phyloP scores from a whole-genome alignment of 2,113 vertebrate genomes.

The Hippocampus abdominalis region DNA sequence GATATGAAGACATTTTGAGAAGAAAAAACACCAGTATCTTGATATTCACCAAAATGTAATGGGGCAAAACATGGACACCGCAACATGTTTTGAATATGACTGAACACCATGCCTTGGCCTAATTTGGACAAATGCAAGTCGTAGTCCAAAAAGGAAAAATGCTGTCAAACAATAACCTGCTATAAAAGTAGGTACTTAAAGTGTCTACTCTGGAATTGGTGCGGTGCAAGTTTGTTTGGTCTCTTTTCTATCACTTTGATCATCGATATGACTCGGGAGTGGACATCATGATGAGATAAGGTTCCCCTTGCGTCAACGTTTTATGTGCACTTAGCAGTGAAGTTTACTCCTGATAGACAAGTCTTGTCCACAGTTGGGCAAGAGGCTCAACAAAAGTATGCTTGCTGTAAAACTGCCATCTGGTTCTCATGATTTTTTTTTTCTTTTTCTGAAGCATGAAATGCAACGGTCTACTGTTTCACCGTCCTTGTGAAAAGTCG shows the following conservation, averaged over 20 bases:
- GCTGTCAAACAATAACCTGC: neutral
- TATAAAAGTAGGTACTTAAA: neutral
- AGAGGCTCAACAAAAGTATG: conserved; percentile 21
- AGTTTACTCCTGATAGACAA: conserved; percentile 28
- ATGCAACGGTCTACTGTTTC: conserved; percentile 15
- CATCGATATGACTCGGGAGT: neutral
- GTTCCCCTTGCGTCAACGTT: neutral
- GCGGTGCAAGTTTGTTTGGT: neutral
- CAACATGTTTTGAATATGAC: neutral
- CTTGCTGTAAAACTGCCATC: conserved; percentile 43
- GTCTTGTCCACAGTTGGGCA: conserved; percentile 31
- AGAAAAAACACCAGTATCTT: too few relatives aligned
- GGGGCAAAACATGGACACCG: too few relatives aligned
- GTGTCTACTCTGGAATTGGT: neutral
- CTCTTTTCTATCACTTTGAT: neutral
- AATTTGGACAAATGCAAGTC: too few relatives aligned
- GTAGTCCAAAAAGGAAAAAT: too few relatives aligned
- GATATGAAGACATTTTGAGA: neutral
- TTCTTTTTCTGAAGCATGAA: conserved; percentile 17
- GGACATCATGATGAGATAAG: neutral
- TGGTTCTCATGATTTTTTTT: conserved; percentile 40
- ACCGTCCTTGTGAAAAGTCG: conserved; percentile 29
- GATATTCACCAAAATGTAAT: too few relatives aligned
- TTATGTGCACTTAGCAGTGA: conserved; percentile 19
- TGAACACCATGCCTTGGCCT: too few relatives aligned